These are phyloP conservation scores for Phaonia tiefii DNA, from an alignment of 2,888 invertebrate species.

Conservation along the genomic window DNA sequence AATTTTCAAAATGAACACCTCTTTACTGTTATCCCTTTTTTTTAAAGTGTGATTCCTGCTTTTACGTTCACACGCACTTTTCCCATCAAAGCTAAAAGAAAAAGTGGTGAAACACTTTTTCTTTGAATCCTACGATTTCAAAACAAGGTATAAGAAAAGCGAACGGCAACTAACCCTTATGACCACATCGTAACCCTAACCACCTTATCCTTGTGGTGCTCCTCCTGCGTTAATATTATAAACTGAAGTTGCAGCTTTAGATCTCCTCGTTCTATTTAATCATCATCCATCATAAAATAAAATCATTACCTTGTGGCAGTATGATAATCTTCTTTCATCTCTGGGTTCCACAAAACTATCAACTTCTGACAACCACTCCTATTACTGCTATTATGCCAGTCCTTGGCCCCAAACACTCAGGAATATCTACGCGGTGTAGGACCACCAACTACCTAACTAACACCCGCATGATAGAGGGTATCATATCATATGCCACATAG, in stretches of 20 bases:
- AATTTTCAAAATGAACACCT: neutral
- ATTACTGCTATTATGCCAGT: neutral
- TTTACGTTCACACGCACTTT: conserved; percentile 50
- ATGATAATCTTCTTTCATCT: conserved; percentile 43
- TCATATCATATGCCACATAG: conserved; percentile 37
- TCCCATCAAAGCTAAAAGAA: conserved; percentile 18
- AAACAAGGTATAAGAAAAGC: neutral
- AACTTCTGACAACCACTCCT: conserved; percentile 30
- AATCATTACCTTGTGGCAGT: conserved; percentile 61
- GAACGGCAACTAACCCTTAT: conserved; percentile 4
- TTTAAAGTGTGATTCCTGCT: conserved; percentile 6
- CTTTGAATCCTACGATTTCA: neutral
- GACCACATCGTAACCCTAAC: neutral
- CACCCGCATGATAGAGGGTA: conserved; percentile 18
- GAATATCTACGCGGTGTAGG: neutral
- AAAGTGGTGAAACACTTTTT: conserved; percentile 2
- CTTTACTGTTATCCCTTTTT: neutral
- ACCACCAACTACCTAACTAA: neutral
- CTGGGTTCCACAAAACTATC: conserved; percentile 21
- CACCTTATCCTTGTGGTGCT: too few relatives aligned
- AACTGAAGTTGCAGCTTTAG: neutral
- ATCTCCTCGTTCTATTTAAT: conserved; percentile 51
- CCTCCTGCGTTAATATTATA: neutral
- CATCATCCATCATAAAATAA: conserved; percentile 61
- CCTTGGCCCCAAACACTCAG: neutral